These are phyloP conservation scores for Abrostola tripartita DNA, from an alignment of 2,888 invertebrate genomes.

Conservation along the genomic window DNA sequence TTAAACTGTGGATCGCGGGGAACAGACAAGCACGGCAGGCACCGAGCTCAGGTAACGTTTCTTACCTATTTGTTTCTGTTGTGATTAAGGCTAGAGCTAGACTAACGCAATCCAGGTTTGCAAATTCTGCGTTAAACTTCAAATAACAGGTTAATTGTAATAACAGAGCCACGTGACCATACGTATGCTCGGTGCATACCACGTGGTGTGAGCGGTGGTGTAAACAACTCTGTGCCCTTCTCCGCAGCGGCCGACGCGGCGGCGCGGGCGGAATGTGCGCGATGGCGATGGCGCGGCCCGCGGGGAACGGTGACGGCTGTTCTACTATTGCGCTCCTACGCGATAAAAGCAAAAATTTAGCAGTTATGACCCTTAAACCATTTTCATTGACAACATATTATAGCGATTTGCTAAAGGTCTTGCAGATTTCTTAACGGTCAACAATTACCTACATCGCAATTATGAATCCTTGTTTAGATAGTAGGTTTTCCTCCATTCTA, in stretches of 20 bases:
- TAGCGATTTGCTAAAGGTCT: too few species aligned
- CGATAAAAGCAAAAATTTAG: not conserved
- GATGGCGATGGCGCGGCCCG: conserved; percentile 1
- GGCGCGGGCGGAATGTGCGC: conserved; percentile 51
- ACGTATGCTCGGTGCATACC: conserved; percentile 73
- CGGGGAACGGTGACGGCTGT: not conserved
- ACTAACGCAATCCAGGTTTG: conserved; percentile 64
- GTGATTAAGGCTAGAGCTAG: conserved; percentile 69
- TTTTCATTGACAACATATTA: too few species aligned
- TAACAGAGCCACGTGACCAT: conserved; percentile 79
- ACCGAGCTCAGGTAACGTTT: conserved; percentile 85
- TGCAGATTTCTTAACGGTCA: too few species aligned
- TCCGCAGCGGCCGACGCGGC: conserved; percentile 57
- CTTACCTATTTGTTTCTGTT: conserved; percentile 75
- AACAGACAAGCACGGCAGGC: conserved; percentile 80
- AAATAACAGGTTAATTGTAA: conserved; percentile 68
- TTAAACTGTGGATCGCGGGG: conserved; percentile 72
- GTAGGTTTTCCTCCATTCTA: too few species aligned
- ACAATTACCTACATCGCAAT: too few species aligned
- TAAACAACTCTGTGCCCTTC: conserved; percentile 80
- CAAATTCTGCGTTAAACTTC: conserved; percentile 56
- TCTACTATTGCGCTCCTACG: not conserved
- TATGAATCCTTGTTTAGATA: too few species aligned
- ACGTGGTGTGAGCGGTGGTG: conserved; percentile 81
- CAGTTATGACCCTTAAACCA: not conserved